Conservation (phyloP, 2,888 invertebrate genomes). For the Liposcelis brunnea region DNA sequence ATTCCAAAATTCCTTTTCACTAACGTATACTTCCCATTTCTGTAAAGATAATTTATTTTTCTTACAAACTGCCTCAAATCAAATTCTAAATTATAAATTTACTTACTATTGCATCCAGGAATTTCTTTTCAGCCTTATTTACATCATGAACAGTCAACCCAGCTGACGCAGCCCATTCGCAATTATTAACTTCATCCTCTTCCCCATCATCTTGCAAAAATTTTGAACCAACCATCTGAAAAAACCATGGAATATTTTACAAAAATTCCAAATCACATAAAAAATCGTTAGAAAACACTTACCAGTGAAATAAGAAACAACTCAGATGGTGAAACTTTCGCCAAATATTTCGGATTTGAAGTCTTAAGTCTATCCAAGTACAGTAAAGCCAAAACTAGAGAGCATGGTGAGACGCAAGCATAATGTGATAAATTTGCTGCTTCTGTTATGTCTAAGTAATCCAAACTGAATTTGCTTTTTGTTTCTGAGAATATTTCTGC, state of each 20-base stretch:
- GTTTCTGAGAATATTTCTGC: conserved; percentile 68
- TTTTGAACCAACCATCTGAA: conserved; percentile 90
- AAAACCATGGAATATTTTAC: conserved; percentile 14
- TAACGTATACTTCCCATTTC: conserved; percentile 79
- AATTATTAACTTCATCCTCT: conserved; percentile 76
- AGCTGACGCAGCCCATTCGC: conserved; percentile 83
- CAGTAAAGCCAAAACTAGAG: conserved; percentile 78
- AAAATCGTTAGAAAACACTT: conserved; percentile 20
- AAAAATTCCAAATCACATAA: conserved; percentile 1
- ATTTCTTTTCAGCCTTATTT: conserved; percentile 70
- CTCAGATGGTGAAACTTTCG: conserved; percentile 70
- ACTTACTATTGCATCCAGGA: conserved; percentile 77
- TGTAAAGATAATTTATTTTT: conserved; percentile 24
- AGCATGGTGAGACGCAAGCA: conserved; percentile 80
- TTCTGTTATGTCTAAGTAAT: conserved; percentile 56
- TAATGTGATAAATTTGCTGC: conserved; percentile 59
- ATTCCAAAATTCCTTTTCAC: conserved; percentile 53
- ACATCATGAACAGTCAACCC: conserved; percentile 53
- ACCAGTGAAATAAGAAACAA: conserved; percentile 90
- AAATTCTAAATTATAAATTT: conserved; percentile 11
- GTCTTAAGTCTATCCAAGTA: conserved; percentile 80
- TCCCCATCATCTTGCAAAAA: conserved; percentile 86
- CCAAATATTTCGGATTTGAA: conserved; percentile 67
- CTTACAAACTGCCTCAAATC: conserved; percentile 10
- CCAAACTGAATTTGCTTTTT: conserved; percentile 55